phyloP scores from a whole-genome alignment of 1,140 invertebrate species.

The Meloidogyne chitwoodi region DNA sequence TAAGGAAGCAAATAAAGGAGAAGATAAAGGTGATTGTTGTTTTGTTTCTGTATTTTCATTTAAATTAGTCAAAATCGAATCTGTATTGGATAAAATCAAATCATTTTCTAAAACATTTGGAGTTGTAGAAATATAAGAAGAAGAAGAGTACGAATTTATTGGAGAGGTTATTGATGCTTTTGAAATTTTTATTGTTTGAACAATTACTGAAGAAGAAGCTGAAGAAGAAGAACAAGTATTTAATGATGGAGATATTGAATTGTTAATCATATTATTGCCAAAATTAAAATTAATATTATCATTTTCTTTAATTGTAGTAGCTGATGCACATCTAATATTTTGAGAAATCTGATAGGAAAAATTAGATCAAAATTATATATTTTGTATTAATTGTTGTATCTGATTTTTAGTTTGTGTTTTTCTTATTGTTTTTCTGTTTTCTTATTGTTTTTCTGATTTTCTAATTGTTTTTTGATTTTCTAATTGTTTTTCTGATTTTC shows the following conservation, averaged over 20 bases:
- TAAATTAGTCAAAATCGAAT: no score
- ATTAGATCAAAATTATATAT: no score
- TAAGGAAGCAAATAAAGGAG: no score
- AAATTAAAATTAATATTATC: neutral
- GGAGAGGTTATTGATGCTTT: constrained; percentile 2
- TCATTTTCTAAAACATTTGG: neutral
- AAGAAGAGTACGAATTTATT: neutral
- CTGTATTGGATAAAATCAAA: neutral
- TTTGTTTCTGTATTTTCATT: no score
- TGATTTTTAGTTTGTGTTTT: no score
- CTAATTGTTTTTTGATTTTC: no score
- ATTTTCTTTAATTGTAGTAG: neutral
- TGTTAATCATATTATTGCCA: neutral
- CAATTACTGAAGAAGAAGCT: constrained; percentile 9
- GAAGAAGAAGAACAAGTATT: neutral
- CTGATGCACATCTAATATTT: neutral
- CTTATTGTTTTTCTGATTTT: no score
- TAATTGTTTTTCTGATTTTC: no score
- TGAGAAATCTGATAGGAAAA: neutral
- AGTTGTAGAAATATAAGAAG: neutral
- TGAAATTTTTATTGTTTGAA: constrained; percentile 7
- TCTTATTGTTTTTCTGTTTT: no score
- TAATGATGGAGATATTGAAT: neutral
- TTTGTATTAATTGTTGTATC: no score
- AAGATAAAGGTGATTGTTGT: no score